Base-by-base conservation (phyloP, 2,888 invertebrate species). In the Watsonalla cultraria region DNA sequence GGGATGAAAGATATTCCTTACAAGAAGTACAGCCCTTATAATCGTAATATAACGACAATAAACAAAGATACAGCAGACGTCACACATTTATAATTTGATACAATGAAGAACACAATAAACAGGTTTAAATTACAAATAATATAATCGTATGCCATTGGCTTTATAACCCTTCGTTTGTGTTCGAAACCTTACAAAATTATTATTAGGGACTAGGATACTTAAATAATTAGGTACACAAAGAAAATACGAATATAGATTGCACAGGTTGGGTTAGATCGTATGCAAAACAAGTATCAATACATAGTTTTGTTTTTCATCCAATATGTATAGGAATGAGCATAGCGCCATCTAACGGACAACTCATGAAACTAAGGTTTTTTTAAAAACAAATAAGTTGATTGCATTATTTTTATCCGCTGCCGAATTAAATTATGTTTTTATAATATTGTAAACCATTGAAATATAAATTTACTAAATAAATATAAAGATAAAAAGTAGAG, bases 111-210 rank as follows among this genome's bases (percentile, higher is more conserved):
- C 57, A 59, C 65, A 71, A 62, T 55, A 59, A 67, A 66, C 54
- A 47, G 61, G 62, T 62, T 65, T 64, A 68, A 68, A 62, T 59
- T 54, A 66, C 63, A 61, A 51, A 55, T 56, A 62, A 64, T 37
- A 54, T 53, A 63, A 60, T 53, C 54, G 52, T 60, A 56, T 59
- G 55, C 59, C 57, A 47, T 57, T 55, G 61, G 57, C 59, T 65
- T 60, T 56, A 33, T 35, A 48, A 62, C 65, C 78, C 67, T 88
- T 90, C 89, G 89, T 88, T 90, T 82, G 70, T 80, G 74, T 85
- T 86, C 89, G 89, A 90, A 90, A 90, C 89, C 86, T 78, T 84
- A 79, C 70, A 75, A 84, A 87, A 82, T 76, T 85, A 84, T 82
- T 65, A 78, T 77, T 82, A 82, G 78, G 82, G 77, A 78, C 80